Evolutionary conservation across 2,888 invertebrate genomes (phyloP).

Genomic region (Trichopria drosophilae): DNA sequence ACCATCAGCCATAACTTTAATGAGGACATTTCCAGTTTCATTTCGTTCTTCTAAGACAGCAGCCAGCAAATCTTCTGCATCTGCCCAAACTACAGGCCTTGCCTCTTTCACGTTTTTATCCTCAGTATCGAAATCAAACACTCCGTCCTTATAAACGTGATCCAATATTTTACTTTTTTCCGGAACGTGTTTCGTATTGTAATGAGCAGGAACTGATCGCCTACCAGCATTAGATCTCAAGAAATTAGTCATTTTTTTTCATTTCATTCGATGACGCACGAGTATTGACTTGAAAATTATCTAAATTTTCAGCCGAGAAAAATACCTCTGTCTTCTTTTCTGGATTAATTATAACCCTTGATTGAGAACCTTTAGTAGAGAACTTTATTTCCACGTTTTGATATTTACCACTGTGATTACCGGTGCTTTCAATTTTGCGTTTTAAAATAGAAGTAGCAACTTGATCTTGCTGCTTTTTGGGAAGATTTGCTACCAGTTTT

Average conservation of each 20-base stretch:
- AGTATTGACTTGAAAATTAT: constrained; percentile 3
- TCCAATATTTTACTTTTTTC: constrained; percentile 6
- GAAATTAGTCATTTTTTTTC: constrained; percentile 7
- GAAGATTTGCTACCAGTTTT: not conserved
- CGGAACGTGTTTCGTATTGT: constrained; percentile 2
- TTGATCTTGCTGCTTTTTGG: constrained; percentile 1
- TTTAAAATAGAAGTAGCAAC: not conserved
- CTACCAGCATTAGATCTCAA: constrained; percentile 1
- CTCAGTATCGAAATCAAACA: constrained; percentile 2
- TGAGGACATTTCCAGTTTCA: not conserved
- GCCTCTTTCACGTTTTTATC: not conserved
- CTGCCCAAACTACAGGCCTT: constrained; percentile 2
- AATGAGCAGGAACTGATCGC: not conserved
- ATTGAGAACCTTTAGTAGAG: not conserved
- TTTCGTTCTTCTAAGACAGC: not conserved
- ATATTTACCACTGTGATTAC: not conserved
- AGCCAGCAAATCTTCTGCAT: constrained; percentile 4
- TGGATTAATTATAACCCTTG: constrained; percentile 1
- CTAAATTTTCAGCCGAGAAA: not conserved
- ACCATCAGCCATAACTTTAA: too few relatives aligned
- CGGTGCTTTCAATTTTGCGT: not conserved
- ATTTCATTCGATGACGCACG: constrained; percentile 1
- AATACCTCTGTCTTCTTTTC: not conserved
- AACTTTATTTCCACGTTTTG: not conserved
- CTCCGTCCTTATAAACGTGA: constrained; percentile 1